Conservation (phyloP, 2,797 vertebrate species). For the Halcyon badia region DNA sequence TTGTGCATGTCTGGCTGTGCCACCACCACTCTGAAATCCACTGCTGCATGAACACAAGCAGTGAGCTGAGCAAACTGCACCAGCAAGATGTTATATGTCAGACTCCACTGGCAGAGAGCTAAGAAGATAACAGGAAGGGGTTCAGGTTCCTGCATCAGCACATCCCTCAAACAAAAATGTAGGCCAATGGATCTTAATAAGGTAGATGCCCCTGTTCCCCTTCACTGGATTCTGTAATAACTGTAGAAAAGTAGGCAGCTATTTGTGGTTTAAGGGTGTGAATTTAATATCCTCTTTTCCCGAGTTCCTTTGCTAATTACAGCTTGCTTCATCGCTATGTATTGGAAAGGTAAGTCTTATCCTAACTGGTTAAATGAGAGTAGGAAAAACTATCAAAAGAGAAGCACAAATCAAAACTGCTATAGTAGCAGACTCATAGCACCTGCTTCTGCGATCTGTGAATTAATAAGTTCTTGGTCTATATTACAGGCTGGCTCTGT, state of each 20-base stretch:
- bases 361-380: not conserved
- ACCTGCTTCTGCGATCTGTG: constrained; percentile 21
- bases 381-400: not conserved
- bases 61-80: not conserved
- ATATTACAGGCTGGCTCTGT: constrained; percentile 23
- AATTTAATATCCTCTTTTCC: not conserved
- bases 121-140: constrained; percentile 6
- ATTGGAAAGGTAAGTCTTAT: not conserved
- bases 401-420: not conserved
- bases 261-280: not conserved
- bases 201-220: not conserved
- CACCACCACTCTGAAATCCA: not conserved
- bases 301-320: not conserved
- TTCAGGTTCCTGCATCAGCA: constrained; percentile 43
- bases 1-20: not conserved
- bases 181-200: not conserved
- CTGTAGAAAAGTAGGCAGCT: not conserved
- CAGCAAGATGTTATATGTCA: not conserved
- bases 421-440: not conserved
- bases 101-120: not conserved
- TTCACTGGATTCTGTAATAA: not conserved
- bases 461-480: constrained; percentile 35
- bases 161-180: not conserved
- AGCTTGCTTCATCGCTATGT: not conserved
- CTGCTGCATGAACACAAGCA: not conserved